Evolutionary conservation across 2,797 vertebrate species (phyloP), one percentile per base, ranked within the genome.

Genomic region (Cheirogaleus major): DNA sequence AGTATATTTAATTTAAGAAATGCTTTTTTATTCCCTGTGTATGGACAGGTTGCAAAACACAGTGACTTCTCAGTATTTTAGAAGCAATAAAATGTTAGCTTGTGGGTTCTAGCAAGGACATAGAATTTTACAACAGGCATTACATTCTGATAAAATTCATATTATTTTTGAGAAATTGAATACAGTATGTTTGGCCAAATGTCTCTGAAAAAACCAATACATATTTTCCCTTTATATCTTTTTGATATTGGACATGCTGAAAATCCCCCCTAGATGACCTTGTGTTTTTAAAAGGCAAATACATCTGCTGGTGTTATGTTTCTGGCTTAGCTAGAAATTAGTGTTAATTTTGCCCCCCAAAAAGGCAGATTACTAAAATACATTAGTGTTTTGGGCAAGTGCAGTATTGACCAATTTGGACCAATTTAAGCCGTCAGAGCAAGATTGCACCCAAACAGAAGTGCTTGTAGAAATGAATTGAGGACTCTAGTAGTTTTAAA

Each of bases 401-500:
- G 96, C 95, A 78, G 75, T 55, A n/a, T 86, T 95, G 95, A 75
- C 70, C 76, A 79, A 89, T 95, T 98, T 98, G 93, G 87, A 84
- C 91, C 89, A 76, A 76, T 97, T 20, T 78, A 97, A 98, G 84
- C 83, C 38, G 2, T 75, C 80, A 93, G 96, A 95, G 86, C 76
- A 52, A 41, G 93, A 91, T 91, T 97, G 94, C 88, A 93, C 95
- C 97, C 94, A 97, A 98, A 96, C 88, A 97, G 76, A 95, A 97
- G 76, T 76, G 63, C 96, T 97, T 97, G 82, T 94, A 86, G 97
- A 97, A 98, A 98, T 20, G 81, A 97, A 97, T 94, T 86, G 95
- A 97, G 82, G 57, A 97, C 85, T 97, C 97, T 93, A 95, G 78
- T 95, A 96, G 96, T 97, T 98, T 98, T 98, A 98, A 98, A 98